phyloP scores from a whole-genome alignment of 2,113 vertebrate genomes.

The Ursus arctos region DNA sequence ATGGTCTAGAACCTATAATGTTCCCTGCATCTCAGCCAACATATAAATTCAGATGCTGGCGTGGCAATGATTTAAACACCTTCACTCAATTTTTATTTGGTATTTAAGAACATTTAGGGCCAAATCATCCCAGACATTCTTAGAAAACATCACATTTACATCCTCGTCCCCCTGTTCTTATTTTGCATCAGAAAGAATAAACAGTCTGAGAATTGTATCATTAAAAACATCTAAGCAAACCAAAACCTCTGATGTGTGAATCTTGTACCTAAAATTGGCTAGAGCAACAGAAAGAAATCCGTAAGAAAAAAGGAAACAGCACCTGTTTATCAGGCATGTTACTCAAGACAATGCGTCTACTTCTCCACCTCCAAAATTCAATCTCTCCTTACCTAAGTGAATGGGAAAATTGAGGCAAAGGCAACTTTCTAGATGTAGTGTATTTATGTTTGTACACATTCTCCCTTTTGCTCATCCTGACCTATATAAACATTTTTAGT shows the following conservation, averaged over 20 bases:
- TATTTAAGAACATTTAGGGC: not conserved
- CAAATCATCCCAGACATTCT: not conserved
- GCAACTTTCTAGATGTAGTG: not conserved
- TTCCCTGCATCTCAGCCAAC: not conserved
- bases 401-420: not conserved
- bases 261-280: not conserved
- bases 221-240: conserved; percentile 57
- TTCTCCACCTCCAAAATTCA: not conserved
- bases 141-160: not conserved
- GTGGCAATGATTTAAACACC: not conserved
- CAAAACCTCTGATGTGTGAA: not conserved
- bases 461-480: not conserved
- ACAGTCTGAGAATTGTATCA: not conserved
- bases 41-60: not conserved
- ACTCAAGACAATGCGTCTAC: not conserved
- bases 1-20: not conserved
- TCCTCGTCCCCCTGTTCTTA: not conserved
- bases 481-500: not conserved
- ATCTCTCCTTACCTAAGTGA: not conserved
- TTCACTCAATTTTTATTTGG: not conserved
- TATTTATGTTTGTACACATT: not conserved
- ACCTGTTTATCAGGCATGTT: not conserved
- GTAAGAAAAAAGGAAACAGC: not conserved
- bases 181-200: conserved; percentile 26
- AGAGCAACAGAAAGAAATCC: not conserved